A percentile compares a stretch with the other conserved stretches of the same genome.
phyloP scores from a whole-genome alignment of 2,113 vertebrate genomes.

The Gavialis gangeticus region DNA sequence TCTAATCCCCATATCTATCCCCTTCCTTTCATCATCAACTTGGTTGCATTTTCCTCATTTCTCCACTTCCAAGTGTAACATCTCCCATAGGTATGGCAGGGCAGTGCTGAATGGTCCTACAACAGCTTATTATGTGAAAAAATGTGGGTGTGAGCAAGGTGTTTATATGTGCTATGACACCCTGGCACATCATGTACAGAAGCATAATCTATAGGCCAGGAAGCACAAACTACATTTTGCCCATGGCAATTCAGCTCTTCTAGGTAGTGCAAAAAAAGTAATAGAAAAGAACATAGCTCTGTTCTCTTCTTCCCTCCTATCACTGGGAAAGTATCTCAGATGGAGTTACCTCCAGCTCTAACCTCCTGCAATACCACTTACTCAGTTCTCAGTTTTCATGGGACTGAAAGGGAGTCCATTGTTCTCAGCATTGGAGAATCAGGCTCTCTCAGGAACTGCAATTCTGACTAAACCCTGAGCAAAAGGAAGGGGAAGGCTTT shows the following conservation, averaged over 20 bases:
- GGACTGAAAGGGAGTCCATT: fast-evolving
- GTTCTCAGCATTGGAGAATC: neutral
- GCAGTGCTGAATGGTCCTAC: neutral
- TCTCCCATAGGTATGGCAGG: neutral
- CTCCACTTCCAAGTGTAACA: neutral
- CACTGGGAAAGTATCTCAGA: neutral
- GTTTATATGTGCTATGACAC: too few relatives aligned
- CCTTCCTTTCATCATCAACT: neutral
- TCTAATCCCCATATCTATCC: neutral
- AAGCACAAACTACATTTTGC: fast-evolving
- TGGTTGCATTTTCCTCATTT: neutral
- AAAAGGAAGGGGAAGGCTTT: neutral
- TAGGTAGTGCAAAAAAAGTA: neutral
- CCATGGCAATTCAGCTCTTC: fast-evolving
- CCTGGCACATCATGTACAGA: neutral
- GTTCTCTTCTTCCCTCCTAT: neutral
- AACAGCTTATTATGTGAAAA: fast-evolving
- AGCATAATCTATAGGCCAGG: neutral
- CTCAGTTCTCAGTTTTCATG: fast-evolving
- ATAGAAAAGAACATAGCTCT: neutral
- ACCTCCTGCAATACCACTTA: neutral
- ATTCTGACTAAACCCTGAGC: neutral
- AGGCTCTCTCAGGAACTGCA: fast-evolving
- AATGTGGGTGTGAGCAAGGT: fast-evolving
- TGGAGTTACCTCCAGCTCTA: fast-evolving